Base-by-base conservation (phyloP, 2,888 invertebrate species). In the Dicyrtomina minuta region DNA sequence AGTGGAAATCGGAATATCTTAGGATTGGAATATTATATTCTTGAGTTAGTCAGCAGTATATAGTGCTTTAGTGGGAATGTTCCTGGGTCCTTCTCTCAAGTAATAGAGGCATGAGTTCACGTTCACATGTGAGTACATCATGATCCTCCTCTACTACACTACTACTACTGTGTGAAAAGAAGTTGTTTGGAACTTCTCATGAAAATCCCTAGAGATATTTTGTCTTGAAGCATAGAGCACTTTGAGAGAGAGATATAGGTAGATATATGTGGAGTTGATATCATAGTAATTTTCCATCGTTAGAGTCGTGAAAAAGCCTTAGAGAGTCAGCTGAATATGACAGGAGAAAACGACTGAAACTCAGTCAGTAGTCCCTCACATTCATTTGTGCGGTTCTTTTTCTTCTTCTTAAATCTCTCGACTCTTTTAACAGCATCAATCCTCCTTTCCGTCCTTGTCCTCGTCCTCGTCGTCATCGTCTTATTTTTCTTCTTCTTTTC, bases 301-400 rank as follows among this genome's bases (percentile, higher is more conserved):
- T 17, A 51, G 22, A 51, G 22, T 22, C 17, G 22, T 20, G 46
- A 13, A 17, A 51, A 51, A 22, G 17, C 46, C 4, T 3, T 15
- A 46, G 51, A 51, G n/a, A 20, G 51, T 51, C 51, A 51, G 51
- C 51, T 51, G 51, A 22, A 51, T 51, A 51, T 51, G 51, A 51
- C 51, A 51, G 51, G 51, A 17, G 12, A 20, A 4, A 17, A n/a
- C 17, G 17, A 22, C 51, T 20, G 17, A 51, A 3, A 33, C 8
- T 33, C 33, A 33, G 3, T n/a, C n/a, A n/a, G n/a, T n/a, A n/a
- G n/a, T n/a, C n/a, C n/a, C n/a, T n/a, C n/a, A n/a, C n/a, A n/a
- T 33, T 33, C 33, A 33, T 33, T 33, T 33, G 33, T 51, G 51
- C 20, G n/a, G n/a, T 51, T 17, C 22, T 51, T 51, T n/a, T 10